Base-by-base conservation (phyloP, 2,888 invertebrate species). In the Cremastinae sp. region DNA sequence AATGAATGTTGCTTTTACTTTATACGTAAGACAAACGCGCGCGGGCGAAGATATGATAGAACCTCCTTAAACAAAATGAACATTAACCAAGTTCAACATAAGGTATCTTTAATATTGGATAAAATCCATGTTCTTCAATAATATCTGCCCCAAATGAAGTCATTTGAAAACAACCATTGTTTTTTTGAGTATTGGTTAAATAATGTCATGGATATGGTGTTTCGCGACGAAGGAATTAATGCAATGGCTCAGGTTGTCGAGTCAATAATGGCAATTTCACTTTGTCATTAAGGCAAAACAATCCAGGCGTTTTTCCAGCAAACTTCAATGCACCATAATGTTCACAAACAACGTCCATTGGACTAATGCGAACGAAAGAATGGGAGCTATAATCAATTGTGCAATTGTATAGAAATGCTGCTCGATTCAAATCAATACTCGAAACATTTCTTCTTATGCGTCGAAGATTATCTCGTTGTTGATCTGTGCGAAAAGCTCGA, bases 111-210 rank as follows among this genome's bases (percentile, higher is more conserved):
- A 43, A 34, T 62, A 76, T 38, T 68, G 14, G 9, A 5, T 2
- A 16, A 4, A 45, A 49, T 38, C 34, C 9, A n/a, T 22, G 49
- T 72, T 59, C 47, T 66, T 58, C 62, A 59, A 28, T 34, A 58
- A n/a, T n/a, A n/a, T n/a, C 75, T 18, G 76, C 70, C n/a, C 75
- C 73, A 58, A 77, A 77, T 20, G 73, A 77, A 9, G 81, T 82
- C 81, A 82, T 82, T 77, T 82, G 82, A 49, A 82, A 82, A 43
- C 79, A 79, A 14, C 41, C 45, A 58, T 82, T 82, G 28, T 70
- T 80, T 69, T 65, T 76, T 18, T 49, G 10, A 5, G 18, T 70
- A 28, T 61, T 69, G 28, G 43, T 28, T 2, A 36, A 14, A 38
- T 59, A 69, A 51, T 45, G 45, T 5, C 22, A 0, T 45, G 61